phyloP scores from a whole-genome alignment of 2,113 vertebrate genomes.

The Alosa alosa region DNA sequence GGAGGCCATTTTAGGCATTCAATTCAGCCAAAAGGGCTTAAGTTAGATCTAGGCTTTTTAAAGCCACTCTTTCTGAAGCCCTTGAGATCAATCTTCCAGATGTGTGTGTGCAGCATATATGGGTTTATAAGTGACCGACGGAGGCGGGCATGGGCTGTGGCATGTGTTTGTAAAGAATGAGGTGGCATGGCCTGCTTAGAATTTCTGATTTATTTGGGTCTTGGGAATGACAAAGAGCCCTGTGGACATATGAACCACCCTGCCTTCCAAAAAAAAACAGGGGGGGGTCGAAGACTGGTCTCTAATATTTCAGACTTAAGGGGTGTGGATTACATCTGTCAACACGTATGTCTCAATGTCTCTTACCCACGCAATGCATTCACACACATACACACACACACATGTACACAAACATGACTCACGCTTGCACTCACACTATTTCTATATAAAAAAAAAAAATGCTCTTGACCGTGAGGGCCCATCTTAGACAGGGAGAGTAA shows the following conservation, averaged over 20 bases:
- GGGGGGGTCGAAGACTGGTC: neutral
- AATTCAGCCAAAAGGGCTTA: neutral
- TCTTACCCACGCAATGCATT: slow-evolving; percentile 14
- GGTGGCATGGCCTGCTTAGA: slow-evolving; percentile 45
- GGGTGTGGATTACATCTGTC: slow-evolving; percentile 68
- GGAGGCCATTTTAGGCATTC: neutral
- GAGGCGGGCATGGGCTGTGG: slow-evolving; percentile 3
- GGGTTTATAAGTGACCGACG: neutral
- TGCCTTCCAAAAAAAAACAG: slow-evolving; percentile 53
- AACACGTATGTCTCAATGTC: slow-evolving; percentile 57
- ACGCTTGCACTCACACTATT: neutral
- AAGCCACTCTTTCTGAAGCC: neutral
- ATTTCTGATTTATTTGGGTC: slow-evolving; percentile 69
- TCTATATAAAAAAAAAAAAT: neutral
- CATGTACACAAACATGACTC: neutral
- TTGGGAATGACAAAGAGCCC: slow-evolving; percentile 57
- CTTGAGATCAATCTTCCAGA: slow-evolving; percentile 15
- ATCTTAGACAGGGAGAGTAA: neutral
- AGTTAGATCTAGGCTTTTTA: neutral
- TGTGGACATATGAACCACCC: slow-evolving; percentile 47
- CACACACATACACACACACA: neutral
- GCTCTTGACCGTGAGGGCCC: neutral
- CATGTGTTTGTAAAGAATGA: slow-evolving; percentile 65
- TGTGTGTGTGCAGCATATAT: neutral
- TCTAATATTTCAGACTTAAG: slow-evolving; percentile 60